Evolutionary conservation across 2,113 vertebrate species (phyloP), one percentile per base, ranked within the genome.

Genomic region (Scolopax mira): DNA sequence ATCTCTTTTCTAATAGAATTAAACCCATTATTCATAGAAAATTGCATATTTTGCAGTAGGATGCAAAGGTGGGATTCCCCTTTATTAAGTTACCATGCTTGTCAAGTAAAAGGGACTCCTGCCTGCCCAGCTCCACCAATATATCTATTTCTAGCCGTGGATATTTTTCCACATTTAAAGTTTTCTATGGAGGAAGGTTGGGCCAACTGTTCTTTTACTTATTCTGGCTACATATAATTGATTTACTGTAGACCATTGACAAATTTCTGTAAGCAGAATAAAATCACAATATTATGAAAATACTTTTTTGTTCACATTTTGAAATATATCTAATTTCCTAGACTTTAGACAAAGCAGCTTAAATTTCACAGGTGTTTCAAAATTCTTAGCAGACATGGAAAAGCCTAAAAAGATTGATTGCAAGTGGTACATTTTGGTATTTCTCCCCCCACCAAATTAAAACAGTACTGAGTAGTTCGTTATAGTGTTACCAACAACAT

Each of bases 1-100:
- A 90, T 95, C 70, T 92, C 57, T 94, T 94, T 96, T 95, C 89
- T 92, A 96, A 92, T 85, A 82, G 44, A 54, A 96, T 95, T 95
- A 96, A 91, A 88, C 87, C 57, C 67, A 46, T 94, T 94, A 89
- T 91, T 94, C 84, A 94, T 42, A 35, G 35, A 91, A 52, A 89
- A 94, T 79, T 95, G 48, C 80, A 65, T 92, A 54, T 79, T 85
- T 79, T 91, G 55, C 52, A 57, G 11, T 72, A 44, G 28, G 70
- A 79, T 79, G 52, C 78, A 72, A 94, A 85, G 44, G 73, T 89
- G 54, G 46, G 66, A 70, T 89, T 85, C 73, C 91, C 49, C 37
- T 79, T 17, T 69, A 62, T 87, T 85, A 19, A 65, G 1, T 79
- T 87, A 62, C 18, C 52, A 41, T 7, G 5, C 31, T 9, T 37